These are phyloP conservation scores for Acronicta psi DNA, from an alignment of 2,888 invertebrate species.

Conservation along the genomic window DNA sequence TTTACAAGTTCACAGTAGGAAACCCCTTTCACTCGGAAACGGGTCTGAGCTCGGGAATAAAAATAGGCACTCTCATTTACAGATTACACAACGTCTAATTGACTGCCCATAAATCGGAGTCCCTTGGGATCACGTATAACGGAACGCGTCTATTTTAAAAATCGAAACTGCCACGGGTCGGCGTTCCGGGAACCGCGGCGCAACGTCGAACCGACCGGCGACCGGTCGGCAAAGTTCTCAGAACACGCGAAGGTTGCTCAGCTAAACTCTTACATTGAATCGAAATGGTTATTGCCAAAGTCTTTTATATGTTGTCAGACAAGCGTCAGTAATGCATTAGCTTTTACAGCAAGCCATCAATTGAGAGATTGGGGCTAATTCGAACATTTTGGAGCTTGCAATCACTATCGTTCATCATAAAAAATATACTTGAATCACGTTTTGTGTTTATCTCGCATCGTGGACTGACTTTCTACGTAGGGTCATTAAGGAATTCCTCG, in stretches of 20 bases:
- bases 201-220: constrained; percentile 61
- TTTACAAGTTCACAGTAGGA: constrained; percentile 73
- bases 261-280: constrained; percentile 77
- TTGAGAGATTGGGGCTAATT: constrained; percentile 67
- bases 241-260: constrained; percentile 82
- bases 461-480: constrained; percentile 59
- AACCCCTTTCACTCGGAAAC: constrained; percentile 84
- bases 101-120: constrained; percentile 75
- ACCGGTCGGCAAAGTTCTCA: constrained; percentile 77
- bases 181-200: constrained; percentile 75
- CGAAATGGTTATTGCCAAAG: constrained; percentile 78
- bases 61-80: constrained; percentile 79
- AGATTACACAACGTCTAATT: constrained; percentile 80
- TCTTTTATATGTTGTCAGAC: constrained; percentile 62
- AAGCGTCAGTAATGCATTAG: constrained; percentile 59
- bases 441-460: constrained; percentile 63
- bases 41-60: constrained; percentile 66
- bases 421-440: constrained; percentile 54
- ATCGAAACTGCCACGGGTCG: constrained; percentile 77
- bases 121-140: constrained; percentile 71
- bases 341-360: constrained; percentile 66
- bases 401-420: constrained; percentile 51
- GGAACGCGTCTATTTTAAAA: constrained; percentile 84
- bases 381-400: constrained; percentile 49
- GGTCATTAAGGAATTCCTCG: constrained; percentile 68